Base-by-base conservation (phyloP, 2,113 vertebrate species). In the Columba livia region DNA sequence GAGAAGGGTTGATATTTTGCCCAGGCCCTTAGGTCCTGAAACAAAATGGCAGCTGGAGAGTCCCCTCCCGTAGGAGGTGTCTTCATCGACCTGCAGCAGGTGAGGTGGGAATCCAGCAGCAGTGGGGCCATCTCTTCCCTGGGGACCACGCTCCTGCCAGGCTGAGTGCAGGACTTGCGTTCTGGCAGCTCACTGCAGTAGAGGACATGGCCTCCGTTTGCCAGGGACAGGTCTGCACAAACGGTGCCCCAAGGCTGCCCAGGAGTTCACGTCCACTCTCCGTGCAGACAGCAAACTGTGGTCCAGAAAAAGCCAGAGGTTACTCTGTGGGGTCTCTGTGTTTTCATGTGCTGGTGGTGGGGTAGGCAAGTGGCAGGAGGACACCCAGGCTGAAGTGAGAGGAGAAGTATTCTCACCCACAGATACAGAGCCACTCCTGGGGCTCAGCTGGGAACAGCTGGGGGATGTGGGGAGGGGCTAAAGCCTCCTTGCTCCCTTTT, bases 11-110 rank as follows among this genome's bases (percentile, higher is more conserved):
- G 98, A 99, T 98, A 97, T 94, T 93, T 96, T 95, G 85, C 80
- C 80, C 93, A 95, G 95, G 95, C 85, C 90, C 93, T 94, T 97
- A 96, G 94, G 95, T 91, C 96, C 96, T 96, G 85, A 97, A 97
- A 94, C 97, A 98, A 97, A 98, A 99, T 99, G 99, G 99, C 98
- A 98, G 97, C 98, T 98, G 98, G 98, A 98, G 98, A 98, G 88
- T 98, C 98, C 97, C 98, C 95, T 96, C 98, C 98, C 91, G 53
- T 98, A 95, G 98, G 96, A 98, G 98, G 98, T 93, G 98, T 98
- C 97, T 97, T 98, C 96, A 97, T 98, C 96, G 98, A 98, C 96
- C 92, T 98, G 96, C 98, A 98, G 93, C 98, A 98, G 98, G 99
- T 99, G 96, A 98, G 95, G 92, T 91, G 88, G 86, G 80, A 91